Evolutionary conservation across 2,888 invertebrate genomes (phyloP), one percentile per base, ranked within the genome.

Genomic region (Drosophila greeni): DNA sequence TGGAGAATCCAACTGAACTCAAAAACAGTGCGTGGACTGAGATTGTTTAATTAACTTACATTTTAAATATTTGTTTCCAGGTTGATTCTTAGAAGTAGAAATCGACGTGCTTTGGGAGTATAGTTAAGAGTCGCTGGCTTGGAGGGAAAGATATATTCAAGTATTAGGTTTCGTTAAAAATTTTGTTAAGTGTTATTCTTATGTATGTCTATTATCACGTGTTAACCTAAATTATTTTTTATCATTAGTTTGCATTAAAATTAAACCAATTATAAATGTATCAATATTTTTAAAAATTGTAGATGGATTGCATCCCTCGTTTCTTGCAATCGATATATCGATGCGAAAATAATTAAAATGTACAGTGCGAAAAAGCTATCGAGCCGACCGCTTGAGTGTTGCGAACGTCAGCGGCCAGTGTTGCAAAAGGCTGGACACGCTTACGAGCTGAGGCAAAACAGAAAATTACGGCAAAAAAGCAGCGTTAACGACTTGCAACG

Each of bases 401-500:
- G 58, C 29, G 16, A 43, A 54, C 24, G 40, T 31, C 58, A 16
- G 36, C 33, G n/a, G 14, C 23, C 34, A 60, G 60, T 60, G 60
- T 64, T 64, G 65, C 3, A 42, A 51, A 62, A 36, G 51, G 31
- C 48, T 20, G 47, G 24, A 40, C 34, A 66, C 47, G 52, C 57
- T 66, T 52, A 66, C 57, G 45, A 47, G 67, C 51, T 57, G 34
- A 64, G 51, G 68, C 52, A 67, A 68, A 70, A 70, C 65, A 64
- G 57, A 70, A 70, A 64, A 57, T 70, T 69, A 53, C 64, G 29
- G 51, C 48, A 43, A 58, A 73, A 82, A 74, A 78, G 57, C 69
- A 78, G 58, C 64, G 24, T 61, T 69, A 75, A 56, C 61, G 47
- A 20, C 71, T 65, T 65, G 72, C 70, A 70, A 54, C 70, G 81